phyloP scores from a whole-genome alignment of 2,797 vertebrate species.

The Fratercula arctica region DNA sequence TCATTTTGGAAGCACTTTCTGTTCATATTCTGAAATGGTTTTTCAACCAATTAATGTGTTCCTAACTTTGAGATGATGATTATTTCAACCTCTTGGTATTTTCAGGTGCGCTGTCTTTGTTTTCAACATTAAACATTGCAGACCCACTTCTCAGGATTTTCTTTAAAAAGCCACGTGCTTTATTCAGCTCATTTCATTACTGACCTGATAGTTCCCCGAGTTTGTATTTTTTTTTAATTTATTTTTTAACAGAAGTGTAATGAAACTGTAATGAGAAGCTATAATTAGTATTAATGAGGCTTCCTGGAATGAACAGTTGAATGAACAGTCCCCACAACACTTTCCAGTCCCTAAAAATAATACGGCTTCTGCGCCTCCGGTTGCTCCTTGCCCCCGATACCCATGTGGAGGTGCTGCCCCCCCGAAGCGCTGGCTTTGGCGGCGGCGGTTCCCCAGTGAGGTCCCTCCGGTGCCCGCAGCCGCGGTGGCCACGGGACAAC shows the following conservation, averaged over 20 bases:
- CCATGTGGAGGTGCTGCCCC: fast-evolving
- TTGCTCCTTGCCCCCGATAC: too few relatives aligned
- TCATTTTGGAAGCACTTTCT: not conserved
- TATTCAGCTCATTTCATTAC: not conserved
- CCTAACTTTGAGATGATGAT: not conserved
- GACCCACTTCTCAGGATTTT: not conserved
- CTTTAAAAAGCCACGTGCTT: not conserved
- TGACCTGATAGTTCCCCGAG: not conserved
- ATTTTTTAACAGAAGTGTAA: not conserved
- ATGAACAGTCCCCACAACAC: not conserved
- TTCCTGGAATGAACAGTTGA: not conserved
- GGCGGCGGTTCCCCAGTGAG: not conserved
- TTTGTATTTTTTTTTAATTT: not conserved
- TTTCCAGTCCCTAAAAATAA: not conserved
- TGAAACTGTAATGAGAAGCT: not conserved
- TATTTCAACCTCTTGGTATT: not conserved
- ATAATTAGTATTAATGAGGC: not conserved
- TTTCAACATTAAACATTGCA: not conserved
- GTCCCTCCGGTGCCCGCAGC: fast-evolving
- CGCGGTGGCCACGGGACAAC: not conserved
- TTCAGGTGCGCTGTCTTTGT: not conserved
- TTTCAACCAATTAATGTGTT: not conserved
- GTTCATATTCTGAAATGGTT: not conserved
- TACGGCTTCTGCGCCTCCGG: not conserved
- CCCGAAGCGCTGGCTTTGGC: not conserved